phyloP scores from a whole-genome alignment of 2,797 vertebrate genomes.

The Rhabdophis nuchalis region DNA sequence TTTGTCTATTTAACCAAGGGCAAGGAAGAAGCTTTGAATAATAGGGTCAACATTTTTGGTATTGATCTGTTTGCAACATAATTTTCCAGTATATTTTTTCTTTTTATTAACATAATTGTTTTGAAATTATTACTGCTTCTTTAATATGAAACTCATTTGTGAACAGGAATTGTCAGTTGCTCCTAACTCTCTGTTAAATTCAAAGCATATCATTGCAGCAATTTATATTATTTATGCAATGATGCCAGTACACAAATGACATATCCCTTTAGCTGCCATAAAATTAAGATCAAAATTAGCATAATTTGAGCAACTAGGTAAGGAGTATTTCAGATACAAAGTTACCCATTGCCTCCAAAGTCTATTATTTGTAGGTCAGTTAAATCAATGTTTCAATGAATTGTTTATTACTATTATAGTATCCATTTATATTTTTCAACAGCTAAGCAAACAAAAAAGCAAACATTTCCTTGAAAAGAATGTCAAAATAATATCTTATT shows the following conservation, averaged over 20 bases:
- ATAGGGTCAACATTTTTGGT: neutral
- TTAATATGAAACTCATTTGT: neutral
- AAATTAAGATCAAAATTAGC: neutral
- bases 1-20: neutral
- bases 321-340: neutral
- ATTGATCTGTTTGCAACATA: neutral
- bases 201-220: neutral
- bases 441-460: neutral
- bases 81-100: neutral
- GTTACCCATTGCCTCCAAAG: neutral
- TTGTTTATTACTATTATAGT: neutral
- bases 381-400: neutral
- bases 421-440: neutral
- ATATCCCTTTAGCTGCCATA: neutral
- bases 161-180: neutral
- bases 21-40: neutral
- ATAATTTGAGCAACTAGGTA: neutral
- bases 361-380: neutral
- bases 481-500: neutral
- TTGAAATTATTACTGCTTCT: neutral
- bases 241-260: neutral
- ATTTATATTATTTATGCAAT: neutral
- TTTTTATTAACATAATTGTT: neutral
- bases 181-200: neutral
- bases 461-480: conserved; percentile 1